phyloP scores from a whole-genome alignment of 2,113 vertebrate species.

The Pelecanoides urinatrix region DNA sequence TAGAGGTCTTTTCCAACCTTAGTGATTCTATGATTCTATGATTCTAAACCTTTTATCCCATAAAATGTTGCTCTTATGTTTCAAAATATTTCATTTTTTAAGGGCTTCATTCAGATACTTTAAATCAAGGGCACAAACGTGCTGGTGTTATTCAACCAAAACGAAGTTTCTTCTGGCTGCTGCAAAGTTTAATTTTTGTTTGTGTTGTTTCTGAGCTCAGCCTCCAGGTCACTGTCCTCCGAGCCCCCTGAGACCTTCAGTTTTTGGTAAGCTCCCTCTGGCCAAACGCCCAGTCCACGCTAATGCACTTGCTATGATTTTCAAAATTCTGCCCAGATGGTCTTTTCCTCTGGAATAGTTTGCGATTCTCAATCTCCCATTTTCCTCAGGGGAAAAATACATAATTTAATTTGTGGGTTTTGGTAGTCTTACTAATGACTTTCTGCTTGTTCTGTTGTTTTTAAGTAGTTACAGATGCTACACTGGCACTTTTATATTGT shows the following conservation, averaged over 20 bases:
- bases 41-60: background rate
- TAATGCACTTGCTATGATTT: background rate
- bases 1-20: too few relatives aligned
- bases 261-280: background rate
- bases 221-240: background rate
- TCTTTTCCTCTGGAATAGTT: background rate
- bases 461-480: constrained; percentile 6
- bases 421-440: constrained; percentile 7
- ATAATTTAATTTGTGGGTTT: constrained; percentile 20
- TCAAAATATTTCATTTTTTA: background rate
- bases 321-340: constrained; percentile 3
- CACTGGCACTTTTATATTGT: background rate
- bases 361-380: background rate
- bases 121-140: background rate
- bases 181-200: background rate
- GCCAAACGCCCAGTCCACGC: background rate
- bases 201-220: background rate
- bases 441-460: background rate
- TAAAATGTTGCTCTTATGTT: background rate
- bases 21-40: too few relatives aligned
- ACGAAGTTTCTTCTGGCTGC: background rate
- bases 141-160: background rate
- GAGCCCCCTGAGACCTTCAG: background rate
- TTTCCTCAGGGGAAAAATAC: background rate
- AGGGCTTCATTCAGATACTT: background rate